A percentile compares a stretch with the other conserved stretches of the same genome.
Evolutionary conservation across 2,113 vertebrate genomes (phyloP).

Genomic region (Rhabdomys dilectus): DNA sequence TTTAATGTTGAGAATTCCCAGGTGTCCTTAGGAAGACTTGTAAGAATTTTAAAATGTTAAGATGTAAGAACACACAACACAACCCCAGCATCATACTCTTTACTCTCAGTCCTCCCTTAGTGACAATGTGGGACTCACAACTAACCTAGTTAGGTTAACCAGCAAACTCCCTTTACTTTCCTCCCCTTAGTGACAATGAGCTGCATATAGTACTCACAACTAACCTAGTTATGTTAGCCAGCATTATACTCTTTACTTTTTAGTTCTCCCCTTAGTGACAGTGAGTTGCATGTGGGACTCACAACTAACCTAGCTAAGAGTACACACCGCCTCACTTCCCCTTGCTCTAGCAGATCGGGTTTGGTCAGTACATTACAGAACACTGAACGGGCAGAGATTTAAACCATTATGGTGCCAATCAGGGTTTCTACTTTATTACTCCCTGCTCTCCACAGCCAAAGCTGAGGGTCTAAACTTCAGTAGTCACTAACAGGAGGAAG

Average conservation of each 20-base stretch:
- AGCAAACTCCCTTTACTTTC: background rate
- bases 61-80: slow-evolving; percentile 31
- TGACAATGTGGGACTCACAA: too few relatives aligned
- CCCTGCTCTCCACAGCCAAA: slow-evolving; percentile 16
- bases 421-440: slow-evolving; percentile 59
- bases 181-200: background rate
- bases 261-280: background rate
- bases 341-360: background rate
- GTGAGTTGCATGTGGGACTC: background rate
- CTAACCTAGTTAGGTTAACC: too few relatives aligned
- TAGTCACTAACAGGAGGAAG: background rate
- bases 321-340: background rate
- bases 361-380: slow-evolving; percentile 28
- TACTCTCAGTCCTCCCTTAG: too few relatives aligned
- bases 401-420: background rate
- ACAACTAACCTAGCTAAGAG: background rate
- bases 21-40: background rate
- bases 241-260: background rate
- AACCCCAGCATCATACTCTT: background rate
- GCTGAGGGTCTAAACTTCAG: background rate
- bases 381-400: background rate
- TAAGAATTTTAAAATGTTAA: slow-evolving; percentile 12
- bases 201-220: too few relatives aligned
- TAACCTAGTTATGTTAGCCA: too few relatives aligned
- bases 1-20: slow-evolving; percentile 31